Conservation (phyloP, 1,140 invertebrate genomes). For the Trachymyrmex cornetzi region DNA sequence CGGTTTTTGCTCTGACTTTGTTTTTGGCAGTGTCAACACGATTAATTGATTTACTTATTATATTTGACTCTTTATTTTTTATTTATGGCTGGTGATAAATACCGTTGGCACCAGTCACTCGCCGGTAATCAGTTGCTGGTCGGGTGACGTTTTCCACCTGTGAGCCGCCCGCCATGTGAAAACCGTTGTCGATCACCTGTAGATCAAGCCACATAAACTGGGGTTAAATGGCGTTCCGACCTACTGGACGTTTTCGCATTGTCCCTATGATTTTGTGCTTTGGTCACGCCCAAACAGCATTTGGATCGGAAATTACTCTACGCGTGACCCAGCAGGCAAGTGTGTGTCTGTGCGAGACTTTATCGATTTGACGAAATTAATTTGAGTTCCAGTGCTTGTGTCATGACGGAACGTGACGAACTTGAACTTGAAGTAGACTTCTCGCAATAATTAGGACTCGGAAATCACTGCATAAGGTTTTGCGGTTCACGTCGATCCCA, state of each 20-base stretch:
- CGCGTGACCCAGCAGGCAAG: slow-evolving; percentile 86
- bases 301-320: slow-evolving; percentile 84
- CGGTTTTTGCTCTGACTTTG: slow-evolving; percentile 56
- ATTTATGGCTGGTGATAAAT: slow-evolving; percentile 87
- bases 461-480: slow-evolving; percentile 75
- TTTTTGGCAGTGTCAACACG: slow-evolving; percentile 77
- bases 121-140: slow-evolving; percentile 85
- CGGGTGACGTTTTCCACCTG: slow-evolving; percentile 84
- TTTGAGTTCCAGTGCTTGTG: slow-evolving; percentile 85
- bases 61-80: slow-evolving; percentile 78
- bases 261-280: slow-evolving; percentile 86
- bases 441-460: slow-evolving; percentile 79
- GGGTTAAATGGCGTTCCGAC: slow-evolving; percentile 86
- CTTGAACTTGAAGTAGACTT: slow-evolving; percentile 82
- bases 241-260: slow-evolving; percentile 82
- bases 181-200: slow-evolving; percentile 86
- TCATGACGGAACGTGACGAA: slow-evolving; percentile 81
- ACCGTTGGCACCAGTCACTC: slow-evolving; percentile 87
- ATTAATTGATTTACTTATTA: slow-evolving; percentile 79
- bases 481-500: slow-evolving; percentile 77
- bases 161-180: slow-evolving; percentile 82
- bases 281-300: slow-evolving; percentile 85
- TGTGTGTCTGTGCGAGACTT: slow-evolving; percentile 84
- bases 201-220: slow-evolving; percentile 87
- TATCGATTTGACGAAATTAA: slow-evolving; percentile 83